Conservation (phyloP, 2,113 vertebrate genomes). For the Rallus limicola region DNA sequence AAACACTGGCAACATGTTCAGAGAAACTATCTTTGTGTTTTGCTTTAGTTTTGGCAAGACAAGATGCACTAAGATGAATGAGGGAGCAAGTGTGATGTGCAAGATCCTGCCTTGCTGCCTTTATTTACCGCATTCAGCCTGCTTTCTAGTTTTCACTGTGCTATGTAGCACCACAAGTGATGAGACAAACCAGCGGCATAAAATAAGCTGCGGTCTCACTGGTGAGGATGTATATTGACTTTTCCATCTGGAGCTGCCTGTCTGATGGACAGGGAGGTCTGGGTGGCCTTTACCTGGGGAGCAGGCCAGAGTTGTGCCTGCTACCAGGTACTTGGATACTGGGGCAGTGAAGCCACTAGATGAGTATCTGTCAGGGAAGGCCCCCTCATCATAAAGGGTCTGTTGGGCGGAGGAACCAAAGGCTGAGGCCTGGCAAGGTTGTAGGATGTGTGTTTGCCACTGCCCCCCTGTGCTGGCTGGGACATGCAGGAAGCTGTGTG, state of each 20-base stretch:
- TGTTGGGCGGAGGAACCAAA: fast-evolving
- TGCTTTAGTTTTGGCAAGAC: not conserved
- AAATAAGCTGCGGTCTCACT: not conserved
- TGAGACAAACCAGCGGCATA: not conserved
- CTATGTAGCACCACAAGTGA: not conserved
- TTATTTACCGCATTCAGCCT: not conserved
- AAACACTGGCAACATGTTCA: not conserved
- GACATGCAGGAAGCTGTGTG: fast-evolving
- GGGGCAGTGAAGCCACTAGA: not conserved
- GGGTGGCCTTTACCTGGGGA: not conserved
- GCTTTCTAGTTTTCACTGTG: not conserved
- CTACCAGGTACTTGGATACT: not conserved
- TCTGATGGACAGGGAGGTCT: not conserved
- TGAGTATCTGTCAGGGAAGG: not conserved
- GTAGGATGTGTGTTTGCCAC: not conserved
- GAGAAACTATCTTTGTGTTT: not conserved
- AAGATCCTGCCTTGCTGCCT: not conserved
- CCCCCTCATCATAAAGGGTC: not conserved
- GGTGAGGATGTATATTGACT: not conserved
- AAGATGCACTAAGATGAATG: not conserved
- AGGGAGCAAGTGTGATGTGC: not conserved
- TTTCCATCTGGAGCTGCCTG: not conserved
- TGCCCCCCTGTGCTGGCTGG: not conserved
- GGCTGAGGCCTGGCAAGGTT: not conserved
- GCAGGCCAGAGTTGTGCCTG: not conserved